Evolutionary conservation across 1,140 invertebrate species (phyloP), one percentile per base, ranked within the genome.

Genomic region (Leptonema lineaticorne): DNA sequence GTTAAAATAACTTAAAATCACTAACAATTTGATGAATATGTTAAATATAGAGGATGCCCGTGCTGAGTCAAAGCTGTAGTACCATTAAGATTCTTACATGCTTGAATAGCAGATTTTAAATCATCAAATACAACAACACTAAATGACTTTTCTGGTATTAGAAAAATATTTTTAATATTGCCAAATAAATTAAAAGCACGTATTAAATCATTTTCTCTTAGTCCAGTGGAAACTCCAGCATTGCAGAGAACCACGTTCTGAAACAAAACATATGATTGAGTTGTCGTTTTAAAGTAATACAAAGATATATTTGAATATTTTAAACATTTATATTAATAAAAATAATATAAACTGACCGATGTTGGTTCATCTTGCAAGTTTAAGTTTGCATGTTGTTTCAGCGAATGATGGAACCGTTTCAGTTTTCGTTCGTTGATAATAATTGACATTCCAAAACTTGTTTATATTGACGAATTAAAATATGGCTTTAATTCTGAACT

Each of bases 91-190:
- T 78, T 76, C 7, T 80, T 63, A 69, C 82, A 86, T 11, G 87
- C 84, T 29, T 73, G 71, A 48, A 73, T 67, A 4, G 90, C 84
- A 70, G 85, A 79, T 11, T 79, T 68, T 2, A 79, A 18, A 1
- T 78, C 75, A 7, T 74, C 50, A 75, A 86, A 92, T 53, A 79
- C 78, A 1, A 94, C 72, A 80, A 93, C 92, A 58, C 87, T 87
- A 75, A 90, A 94, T 0, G 91, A 90, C 81, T 93, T 92, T 58
- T 83, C 82, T 14, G 85, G 83, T 59, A 90, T 71, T 86, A 94
- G 88, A 18, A 86, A 74, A 33, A 93, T 80, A 56, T 83, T 82
- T 71, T 81, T 79, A 30, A 86, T 76, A 48, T 53, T 22, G 45
- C 85, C 86, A 84, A 79, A 82, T 74, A 75, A 69, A 69, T 69